Conservation (phyloP, 37 sponge, comb jelly and placozoan species). For the Crambe crambe region DNA sequence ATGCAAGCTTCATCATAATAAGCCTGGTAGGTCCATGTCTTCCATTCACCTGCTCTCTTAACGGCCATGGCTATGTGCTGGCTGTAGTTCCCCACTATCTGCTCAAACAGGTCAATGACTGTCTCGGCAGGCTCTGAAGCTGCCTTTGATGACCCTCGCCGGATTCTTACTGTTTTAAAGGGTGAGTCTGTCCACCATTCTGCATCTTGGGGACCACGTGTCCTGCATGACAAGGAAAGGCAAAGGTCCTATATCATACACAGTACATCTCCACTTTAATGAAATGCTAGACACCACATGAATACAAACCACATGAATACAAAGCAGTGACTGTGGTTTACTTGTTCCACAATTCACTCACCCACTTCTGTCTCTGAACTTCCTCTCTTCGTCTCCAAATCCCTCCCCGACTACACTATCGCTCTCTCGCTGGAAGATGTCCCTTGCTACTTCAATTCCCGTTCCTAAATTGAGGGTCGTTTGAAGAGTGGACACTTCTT, state of each 20-base stretch:
- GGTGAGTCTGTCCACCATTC: conserved; percentile 26
- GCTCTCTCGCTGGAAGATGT: conserved; percentile 1
- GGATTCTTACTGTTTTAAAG: conserved; percentile 27
- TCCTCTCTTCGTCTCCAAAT: conserved; percentile 6
- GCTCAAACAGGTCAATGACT: conserved; percentile 61
- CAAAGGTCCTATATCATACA: no score
- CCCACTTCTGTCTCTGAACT: background rate
- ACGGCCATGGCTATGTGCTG: conserved; percentile 57
- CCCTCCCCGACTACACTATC: conserved; percentile 6
- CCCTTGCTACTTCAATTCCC: background rate
- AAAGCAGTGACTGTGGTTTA: background rate
- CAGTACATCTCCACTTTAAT: no score
- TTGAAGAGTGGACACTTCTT: background rate
- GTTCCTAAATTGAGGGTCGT: background rate
- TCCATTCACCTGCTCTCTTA: conserved; percentile 79
- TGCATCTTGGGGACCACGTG: background rate
- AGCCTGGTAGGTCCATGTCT: conserved; percentile 69
- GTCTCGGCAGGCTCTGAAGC: conserved; percentile 63
- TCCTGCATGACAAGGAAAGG: background rate
- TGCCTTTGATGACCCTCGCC: conserved; percentile 10
- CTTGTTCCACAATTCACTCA: background rate
- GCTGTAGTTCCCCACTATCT: conserved; percentile 36
- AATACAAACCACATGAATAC: background rate
- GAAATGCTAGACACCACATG: no score
- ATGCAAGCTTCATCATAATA: conserved; percentile 62